Evolutionary conservation across 2,888 invertebrate genomes (phyloP).

Genomic region (Vesta saturnalis): DNA sequence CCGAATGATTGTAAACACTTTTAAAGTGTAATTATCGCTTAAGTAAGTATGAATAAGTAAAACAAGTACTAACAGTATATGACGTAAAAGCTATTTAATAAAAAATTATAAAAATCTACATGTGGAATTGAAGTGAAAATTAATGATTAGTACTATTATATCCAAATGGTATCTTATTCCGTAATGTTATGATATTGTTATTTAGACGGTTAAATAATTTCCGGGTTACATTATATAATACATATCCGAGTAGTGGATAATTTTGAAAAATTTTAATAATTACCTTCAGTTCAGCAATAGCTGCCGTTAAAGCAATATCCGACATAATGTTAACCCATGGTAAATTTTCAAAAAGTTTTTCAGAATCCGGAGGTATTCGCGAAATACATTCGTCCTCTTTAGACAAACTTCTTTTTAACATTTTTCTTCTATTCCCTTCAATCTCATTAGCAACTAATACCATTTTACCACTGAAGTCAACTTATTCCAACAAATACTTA

Average conservation of each 20-base stretch:
- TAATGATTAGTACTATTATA: no score
- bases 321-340: slow-evolving; percentile 61
- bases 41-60: background rate
- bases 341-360: slow-evolving; percentile 57
- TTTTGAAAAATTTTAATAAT: slow-evolving; percentile 60
- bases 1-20: background rate
- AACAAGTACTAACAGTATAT: no score
- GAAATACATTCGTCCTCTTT: slow-evolving; percentile 51
- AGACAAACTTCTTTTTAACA: slow-evolving; percentile 51
- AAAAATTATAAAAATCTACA: no score
- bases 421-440: slow-evolving; percentile 50
- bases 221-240: no score
- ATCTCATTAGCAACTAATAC: slow-evolving; percentile 50
- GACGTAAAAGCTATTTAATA: no score
- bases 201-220: no score
- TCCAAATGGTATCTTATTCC: no score
- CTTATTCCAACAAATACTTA: background rate
- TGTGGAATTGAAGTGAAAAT: no score
- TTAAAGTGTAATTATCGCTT: background rate
- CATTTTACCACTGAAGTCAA: slow-evolving; percentile 12
- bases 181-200: no score
- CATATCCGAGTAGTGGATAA: no score
- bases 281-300: slow-evolving; percentile 61
- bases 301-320: slow-evolving; percentile 59
- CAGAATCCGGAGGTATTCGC: slow-evolving; percentile 58